A percentile compares a stretch with the other conserved stretches of the same genome.
These are phyloP conservation scores for Saturnia japonica DNA, from an alignment of 2,888 invertebrate species.

Conservation along the genomic window DNA sequence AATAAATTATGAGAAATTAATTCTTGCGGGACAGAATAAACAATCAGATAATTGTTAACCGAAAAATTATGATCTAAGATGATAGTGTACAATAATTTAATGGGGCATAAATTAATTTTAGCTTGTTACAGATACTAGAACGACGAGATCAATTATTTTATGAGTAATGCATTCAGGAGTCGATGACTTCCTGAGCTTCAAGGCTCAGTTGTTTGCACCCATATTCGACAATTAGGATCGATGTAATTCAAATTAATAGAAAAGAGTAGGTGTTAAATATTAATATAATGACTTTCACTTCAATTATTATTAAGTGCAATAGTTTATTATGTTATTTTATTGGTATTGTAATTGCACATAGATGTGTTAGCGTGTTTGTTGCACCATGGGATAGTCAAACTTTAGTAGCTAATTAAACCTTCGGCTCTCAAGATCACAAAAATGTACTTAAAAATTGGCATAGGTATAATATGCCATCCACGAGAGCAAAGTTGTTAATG, in stretches of 20 bases:
- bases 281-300: neutral
- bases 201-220: constrained; percentile 31
- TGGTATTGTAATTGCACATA: neutral
- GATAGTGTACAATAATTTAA: constrained; percentile 49
- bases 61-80: constrained; percentile 40
- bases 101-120: constrained; percentile 65
- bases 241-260: constrained; percentile 16
- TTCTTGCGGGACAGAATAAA: constrained; percentile 14
- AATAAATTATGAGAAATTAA: constrained; percentile 9
- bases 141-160: constrained; percentile 61
- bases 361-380: neutral
- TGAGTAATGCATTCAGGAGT: constrained; percentile 60
- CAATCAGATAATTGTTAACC: constrained; percentile 24
- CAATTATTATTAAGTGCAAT: neutral
- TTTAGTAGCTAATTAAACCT: neutral
- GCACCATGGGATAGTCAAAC: neutral
- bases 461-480: no score
- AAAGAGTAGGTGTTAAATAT: constrained; percentile 5
- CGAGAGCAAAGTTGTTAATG: no score
- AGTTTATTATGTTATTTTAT: constrained; percentile 6
- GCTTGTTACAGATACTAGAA: constrained; percentile 41
- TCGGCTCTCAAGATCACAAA: no score
- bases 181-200: constrained; percentile 48
- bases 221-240: constrained; percentile 17
- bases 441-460: no score